phyloP scores from a whole-genome alignment of 2,797 vertebrate species.

The Manis crassicaudata region DNA sequence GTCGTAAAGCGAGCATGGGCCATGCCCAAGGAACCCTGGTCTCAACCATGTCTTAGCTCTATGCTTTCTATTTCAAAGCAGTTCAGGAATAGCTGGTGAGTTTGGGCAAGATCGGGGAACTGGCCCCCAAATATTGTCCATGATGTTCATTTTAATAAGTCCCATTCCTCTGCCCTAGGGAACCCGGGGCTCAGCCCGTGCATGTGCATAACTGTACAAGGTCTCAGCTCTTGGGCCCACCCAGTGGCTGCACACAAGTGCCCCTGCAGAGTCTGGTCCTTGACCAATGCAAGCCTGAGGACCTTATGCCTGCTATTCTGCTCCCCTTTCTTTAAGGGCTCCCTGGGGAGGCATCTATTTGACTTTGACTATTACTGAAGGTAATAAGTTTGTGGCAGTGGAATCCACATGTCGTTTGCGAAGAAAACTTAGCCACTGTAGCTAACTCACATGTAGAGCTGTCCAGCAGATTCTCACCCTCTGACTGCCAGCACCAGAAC shows the following conservation, averaged over 20 bases:
- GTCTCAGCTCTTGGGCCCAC: not conserved
- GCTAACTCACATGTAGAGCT: not conserved
- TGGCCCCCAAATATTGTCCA: not conserved
- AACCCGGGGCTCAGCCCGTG: not conserved
- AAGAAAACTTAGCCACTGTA: not conserved
- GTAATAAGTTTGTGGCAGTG: not conserved
- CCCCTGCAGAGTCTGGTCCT: not conserved
- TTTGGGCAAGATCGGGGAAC: not conserved
- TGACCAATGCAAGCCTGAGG: no score
- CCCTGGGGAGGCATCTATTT: not conserved
- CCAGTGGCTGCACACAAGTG: not conserved
- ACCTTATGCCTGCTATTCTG: not conserved
- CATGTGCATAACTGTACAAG: fast-evolving
- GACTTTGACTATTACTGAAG: not conserved
- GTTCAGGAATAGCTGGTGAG: not conserved
- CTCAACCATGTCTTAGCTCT: fast-evolving
- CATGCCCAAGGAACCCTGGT: not conserved
- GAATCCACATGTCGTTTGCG: not conserved
- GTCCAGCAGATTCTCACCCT: not conserved
- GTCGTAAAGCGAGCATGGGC: not conserved
- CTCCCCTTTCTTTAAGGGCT: not conserved
- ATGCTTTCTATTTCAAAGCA: not conserved
- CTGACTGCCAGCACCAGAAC: not conserved
- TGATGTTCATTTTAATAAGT: not conserved
- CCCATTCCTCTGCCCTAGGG: not conserved